Evolutionary conservation across 37 sponge, comb jelly and placozoan species (phyloP), one percentile per base, ranked within the genome.

Genomic region (Bolinopsis microptera): DNA sequence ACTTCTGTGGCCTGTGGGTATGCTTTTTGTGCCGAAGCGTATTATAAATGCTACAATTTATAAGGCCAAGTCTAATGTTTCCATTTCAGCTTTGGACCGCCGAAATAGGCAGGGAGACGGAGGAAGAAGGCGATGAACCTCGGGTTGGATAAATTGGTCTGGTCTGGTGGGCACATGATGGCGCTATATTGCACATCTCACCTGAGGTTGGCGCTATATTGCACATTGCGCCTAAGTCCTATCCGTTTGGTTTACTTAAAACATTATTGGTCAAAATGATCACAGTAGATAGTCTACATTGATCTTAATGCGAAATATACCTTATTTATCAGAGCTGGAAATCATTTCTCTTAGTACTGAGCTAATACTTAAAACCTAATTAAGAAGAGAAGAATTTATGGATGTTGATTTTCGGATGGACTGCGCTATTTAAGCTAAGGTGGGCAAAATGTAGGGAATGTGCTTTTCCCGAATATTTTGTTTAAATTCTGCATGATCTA

Each of bases 51-150:
- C n/a, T n/a, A n/a, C n/a, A n/a, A n/a, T n/a, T n/a, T n/a, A n/a
- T n/a, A n/a, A n/a, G n/a, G n/a, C n/a, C n/a, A n/a, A n/a, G n/a
- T n/a, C n/a, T n/a, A n/a, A n/a, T n/a, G n/a, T 28, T 28, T 21
- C 75, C 31, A n/a, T 72, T 28, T 72, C 75, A 72, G 93, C 83
- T 93, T 23, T 95, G 94, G 94, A 94, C 94, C 0, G 27, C 93
- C 41, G 93, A 93, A 21, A 34, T 9, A 31, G 69, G 13, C 2
- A 37, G 38, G 32, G 94, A 93, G 30, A 92, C 93, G 0, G 94
- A 94, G 39, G 92, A 32, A 22, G 75, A 93, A 28, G 38, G 77
- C 23, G 39, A 93, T n/a, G 88, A 93, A 26, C 72, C 61, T 48
- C 61, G 61, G 5, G 61, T 48, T 18, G 61, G 61, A 48, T 48